Conservation (phyloP, 2,888 invertebrate genomes). For the Nipponacmea schrenckii region DNA sequence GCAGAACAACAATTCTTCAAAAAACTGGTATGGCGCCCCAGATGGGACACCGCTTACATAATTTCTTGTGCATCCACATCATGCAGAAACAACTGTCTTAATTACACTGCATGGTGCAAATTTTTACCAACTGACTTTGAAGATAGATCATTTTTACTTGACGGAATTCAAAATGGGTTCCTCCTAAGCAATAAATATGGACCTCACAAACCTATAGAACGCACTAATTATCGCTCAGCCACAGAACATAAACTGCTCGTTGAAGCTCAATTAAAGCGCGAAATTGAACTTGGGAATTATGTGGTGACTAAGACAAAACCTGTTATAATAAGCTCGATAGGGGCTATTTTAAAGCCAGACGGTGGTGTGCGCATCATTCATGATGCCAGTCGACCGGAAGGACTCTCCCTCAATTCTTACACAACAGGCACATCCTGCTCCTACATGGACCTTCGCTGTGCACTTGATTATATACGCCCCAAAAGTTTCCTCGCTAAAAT, state of each 20-base stretch:
- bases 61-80: not conserved
- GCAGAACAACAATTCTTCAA: too few relatives aligned
- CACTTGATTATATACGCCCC: not conserved
- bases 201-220: not conserved
- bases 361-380: not conserved
- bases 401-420: not conserved
- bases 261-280: not conserved
- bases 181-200: not conserved
- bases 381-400: constrained; percentile 4
- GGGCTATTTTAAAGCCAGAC: not conserved
- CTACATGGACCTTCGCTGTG: constrained; percentile 4
- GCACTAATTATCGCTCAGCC: constrained; percentile 5
- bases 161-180: not conserved
- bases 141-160: not conserved
- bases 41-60: too few relatives aligned
- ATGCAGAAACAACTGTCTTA: not conserved
- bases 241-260: not conserved
- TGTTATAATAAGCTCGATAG: not conserved
- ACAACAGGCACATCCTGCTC: not conserved
- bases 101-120: not conserved
- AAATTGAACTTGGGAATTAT: constrained; percentile 6
- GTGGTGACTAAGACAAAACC: not conserved
- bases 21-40: too few relatives aligned
- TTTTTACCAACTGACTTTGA: not conserved
- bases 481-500: constrained; percentile 1